Evolutionary conservation across 2,888 invertebrate genomes (phyloP), one percentile per base, ranked within the genome.

Genomic region (Nasonovia ribisnigri): DNA sequence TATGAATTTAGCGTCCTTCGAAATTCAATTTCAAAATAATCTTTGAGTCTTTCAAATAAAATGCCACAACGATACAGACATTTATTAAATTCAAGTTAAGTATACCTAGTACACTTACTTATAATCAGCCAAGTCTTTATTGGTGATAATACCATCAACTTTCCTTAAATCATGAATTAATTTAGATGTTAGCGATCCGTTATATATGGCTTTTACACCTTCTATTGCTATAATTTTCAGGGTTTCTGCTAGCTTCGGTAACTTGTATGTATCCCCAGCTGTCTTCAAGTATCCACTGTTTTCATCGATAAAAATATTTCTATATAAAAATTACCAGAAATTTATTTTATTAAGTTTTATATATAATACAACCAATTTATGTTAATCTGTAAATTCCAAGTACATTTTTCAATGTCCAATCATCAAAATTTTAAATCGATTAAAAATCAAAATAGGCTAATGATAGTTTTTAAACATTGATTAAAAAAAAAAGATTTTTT

Each of bases 111-210:
- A 24, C 6, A 95, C 96, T 95, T 95, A 98, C 98, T 95, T 96
- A 96, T 97, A 99, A 95, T 96, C 96, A 94, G 96, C 96, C 95
- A 99, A 96, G 96, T 99, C 99, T 92, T 97, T 96, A 95, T 96
- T 96, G 0, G 97, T 97, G 90, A 99, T 97, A 94, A 98, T 98
- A 48, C 98, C 98, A 90, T 97, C 97, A 94, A 97, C 96, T 0
- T 96, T 96, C 95, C 96, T 95, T 57, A 99, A 97, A 95, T 99
- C 99, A 92, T 96, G 95, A 0, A 97, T 96, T 95, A 98, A 96
- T 94, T 96, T 96, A 94, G 96, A 96, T 0, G 97, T 97, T 46
- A 98, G 96, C 1, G 96, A 95, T 0, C 98, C 98, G 95, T 97
- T 97, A 96, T 99, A 98, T 93, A 98, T 97, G 95, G 97, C 97